A percentile compares a stretch with the other conserved stretches of the same genome.
Conservation (phyloP, 1,140 invertebrate genomes). For the Temnothorax nylanderi region DNA sequence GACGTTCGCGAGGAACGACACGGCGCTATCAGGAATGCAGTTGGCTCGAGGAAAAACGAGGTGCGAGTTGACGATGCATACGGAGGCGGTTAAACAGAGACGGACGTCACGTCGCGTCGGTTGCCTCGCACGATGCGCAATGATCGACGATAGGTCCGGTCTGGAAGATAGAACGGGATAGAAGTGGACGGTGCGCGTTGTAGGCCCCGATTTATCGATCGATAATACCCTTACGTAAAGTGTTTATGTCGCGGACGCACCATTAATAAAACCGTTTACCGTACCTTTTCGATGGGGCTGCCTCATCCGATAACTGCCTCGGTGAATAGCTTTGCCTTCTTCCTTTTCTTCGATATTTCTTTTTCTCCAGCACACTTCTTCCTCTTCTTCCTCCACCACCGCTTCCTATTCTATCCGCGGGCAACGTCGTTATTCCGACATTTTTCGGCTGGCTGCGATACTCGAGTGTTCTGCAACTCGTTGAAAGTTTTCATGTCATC, state of each 20-base stretch:
- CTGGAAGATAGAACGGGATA: constrained; percentile 67
- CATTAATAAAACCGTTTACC: constrained; percentile 79
- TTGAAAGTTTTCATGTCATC: background rate
- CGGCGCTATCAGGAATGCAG: constrained; percentile 34
- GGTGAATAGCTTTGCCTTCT: constrained; percentile 23
- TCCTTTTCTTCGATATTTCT: background rate
- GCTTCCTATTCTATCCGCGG: constrained; percentile 3
- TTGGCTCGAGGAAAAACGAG: constrained; percentile 30
- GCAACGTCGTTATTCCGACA: constrained; percentile 35
- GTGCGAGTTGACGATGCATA: constrained; percentile 29
- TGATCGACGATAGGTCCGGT: constrained; percentile 78
- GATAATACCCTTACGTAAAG: constrained; percentile 82
- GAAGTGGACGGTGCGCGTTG: constrained; percentile 66
- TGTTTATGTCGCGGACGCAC: constrained; percentile 77
- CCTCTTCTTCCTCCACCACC: too few relatives aligned
- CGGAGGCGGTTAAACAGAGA: constrained; percentile 46
- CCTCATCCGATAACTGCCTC: constrained; percentile 66
- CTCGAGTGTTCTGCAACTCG: constrained; percentile 17
- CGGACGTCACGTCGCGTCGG: background rate
- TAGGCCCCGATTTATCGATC: constrained; percentile 81
- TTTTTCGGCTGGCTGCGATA: constrained; percentile 36
- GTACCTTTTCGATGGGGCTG: constrained; percentile 70
- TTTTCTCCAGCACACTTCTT: background rate
- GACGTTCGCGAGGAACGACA: background rate
- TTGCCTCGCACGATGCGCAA: constrained; percentile 47